These are phyloP conservation scores for Acropora yongei DNA, from an alignment of 64 coral and sea anemone species.

Conservation along the genomic window DNA sequence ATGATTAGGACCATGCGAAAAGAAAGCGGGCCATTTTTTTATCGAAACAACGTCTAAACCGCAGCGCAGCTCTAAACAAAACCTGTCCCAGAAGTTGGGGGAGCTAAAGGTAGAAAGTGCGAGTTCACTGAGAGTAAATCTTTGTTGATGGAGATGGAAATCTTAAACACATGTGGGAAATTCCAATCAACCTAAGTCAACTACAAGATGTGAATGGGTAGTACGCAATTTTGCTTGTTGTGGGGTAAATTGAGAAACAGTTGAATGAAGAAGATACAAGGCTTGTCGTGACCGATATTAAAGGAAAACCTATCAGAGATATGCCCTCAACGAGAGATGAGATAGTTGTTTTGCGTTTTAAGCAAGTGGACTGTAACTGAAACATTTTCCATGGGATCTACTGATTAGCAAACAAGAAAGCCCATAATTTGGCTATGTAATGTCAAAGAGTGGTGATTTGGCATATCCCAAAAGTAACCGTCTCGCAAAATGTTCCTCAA, in stretches of 20 bases:
- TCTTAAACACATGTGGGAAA: constrained; percentile 51
- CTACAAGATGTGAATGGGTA: neutral
- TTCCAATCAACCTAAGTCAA: constrained; percentile 35
- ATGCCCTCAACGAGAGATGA: constrained; percentile 54
- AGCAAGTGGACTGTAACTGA: no score
- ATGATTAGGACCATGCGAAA: no score
- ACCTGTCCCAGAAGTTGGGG: neutral
- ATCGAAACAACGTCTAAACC: no score
- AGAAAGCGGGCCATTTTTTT: no score
- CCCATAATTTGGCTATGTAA: no score
- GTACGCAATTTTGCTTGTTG: constrained; percentile 24
- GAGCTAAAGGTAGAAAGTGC: constrained; percentile 37
- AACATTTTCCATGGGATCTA: no score
- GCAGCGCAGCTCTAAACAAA: no score
- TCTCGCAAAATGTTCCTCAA: no score
- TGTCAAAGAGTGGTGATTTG: no score
- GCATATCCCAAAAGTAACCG: no score
- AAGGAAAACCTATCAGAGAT: constrained; percentile 34
- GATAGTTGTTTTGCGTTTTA: neutral
- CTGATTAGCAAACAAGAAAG: no score
- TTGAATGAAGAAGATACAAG: constrained; percentile 11
- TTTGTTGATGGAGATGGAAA: constrained; percentile 6
- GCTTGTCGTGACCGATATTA: constrained; percentile 42
- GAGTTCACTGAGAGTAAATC: constrained; percentile 17
- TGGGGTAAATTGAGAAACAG: neutral